Base-by-base conservation (phyloP, 2,113 vertebrate species). In the Neogale vison region DNA sequence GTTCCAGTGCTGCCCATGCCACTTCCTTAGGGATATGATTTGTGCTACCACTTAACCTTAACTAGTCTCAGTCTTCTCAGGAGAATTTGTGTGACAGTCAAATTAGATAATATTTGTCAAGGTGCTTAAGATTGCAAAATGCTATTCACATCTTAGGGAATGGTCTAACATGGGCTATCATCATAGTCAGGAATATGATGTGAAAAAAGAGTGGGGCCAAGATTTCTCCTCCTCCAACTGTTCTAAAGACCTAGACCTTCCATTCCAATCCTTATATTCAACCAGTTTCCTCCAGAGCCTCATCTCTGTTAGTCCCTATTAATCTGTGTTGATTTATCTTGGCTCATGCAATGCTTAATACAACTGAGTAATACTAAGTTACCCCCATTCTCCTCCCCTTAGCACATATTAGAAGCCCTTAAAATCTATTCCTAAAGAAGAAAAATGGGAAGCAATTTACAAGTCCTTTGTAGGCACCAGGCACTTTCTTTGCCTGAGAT, bases 371-470 rank as follows among this genome's bases (percentile, higher is more conserved):
- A 74, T 18, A 55, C 9, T 79, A 52, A 96, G 26, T 95, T 79
- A 89, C 61, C 18, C 47, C 42, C 42, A 74, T 74, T 79, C 57
- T 67, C 76, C 74, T 67, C 76, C 31, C 74, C 72, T 93, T 71
- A 47, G 36, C 50, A 24, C 23, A 6, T 59, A n/a, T 18, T 47
- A 36, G 17, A 93, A 81, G 34, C 17, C 85, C 92, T 97, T 97
- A 50, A 94, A 98, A 91, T 79, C 77, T 11, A 92, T 36, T 45
- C 63, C 65, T 47, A 55, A 90, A 82, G 63, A 96, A 91, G 61
- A 95, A 95, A 94, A 96, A n/a, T 90, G 2, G 36, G 80, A 71
- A 96, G 85, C 74, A 45, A 69, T 84, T 92, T 45, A 61, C 50
- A 82, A 93, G 65, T 96, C 31, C 79, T 95, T 94, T 81, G 36